Evolutionary conservation across 2,888 invertebrate species (phyloP), one percentile per base, ranked within the genome.

Genomic region (Trichacis sp.): DNA sequence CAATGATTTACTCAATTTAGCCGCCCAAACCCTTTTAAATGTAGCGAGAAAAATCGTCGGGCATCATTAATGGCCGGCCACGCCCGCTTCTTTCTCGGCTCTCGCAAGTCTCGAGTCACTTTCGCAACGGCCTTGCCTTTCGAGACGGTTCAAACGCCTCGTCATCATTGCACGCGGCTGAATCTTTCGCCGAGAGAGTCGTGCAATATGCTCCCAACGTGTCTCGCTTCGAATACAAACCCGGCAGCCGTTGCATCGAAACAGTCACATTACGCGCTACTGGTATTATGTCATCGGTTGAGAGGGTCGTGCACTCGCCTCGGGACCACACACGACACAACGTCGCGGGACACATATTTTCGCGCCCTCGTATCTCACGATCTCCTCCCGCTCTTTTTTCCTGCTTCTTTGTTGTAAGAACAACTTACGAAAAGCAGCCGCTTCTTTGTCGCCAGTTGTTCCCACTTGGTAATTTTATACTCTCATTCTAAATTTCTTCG

Each of bases 81-180:
- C 69, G 66, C 69, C 69, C 58, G 69, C 55, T 66, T 66, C 64
- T 64, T 61, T 66, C 66, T 48, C 50, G 60, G 51, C 38, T 62
- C 57, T 68, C 60, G 29, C 24, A 58, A 48, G 4, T 24, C 24
- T 24, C 24, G 33, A 33, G 38, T 33, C 56, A 59, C 64, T 66
- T 66, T 64, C 66, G 69, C 66, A 69, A 69, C 69, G 69, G 64
- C 69, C 69, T 69, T 69, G 69, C 63, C 45, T 49, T 38, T 48
- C 55, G 48, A 54, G 64, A 64, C 61, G 55, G 61, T 53, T 60
- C 58, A 43, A 66, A 65, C 55, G 64, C 66, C 66, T 64, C 64
- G 66, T 66, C 64, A 69, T 57, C 60, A 55, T 48, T 30, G 30
- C 38, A 46, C 48, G 51, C 12, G 48, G 33, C 20, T 42, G 49